Evolutionary conservation across 2,797 vertebrate species (phyloP), one percentile per base, ranked within the genome.

Genomic region (Manis crassicaudata): DNA sequence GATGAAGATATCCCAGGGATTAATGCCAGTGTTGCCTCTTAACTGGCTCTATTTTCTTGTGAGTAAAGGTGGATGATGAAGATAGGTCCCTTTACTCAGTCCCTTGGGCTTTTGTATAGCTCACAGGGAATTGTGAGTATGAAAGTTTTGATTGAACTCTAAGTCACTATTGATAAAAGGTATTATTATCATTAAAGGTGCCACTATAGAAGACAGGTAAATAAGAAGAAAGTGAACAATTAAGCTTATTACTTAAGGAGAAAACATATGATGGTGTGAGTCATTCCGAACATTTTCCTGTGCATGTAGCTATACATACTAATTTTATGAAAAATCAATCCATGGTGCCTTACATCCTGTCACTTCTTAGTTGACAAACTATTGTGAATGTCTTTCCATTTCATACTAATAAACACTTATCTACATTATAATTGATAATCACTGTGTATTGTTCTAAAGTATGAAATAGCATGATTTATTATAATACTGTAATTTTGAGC

Each of bases 391-490:
- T 43, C 54, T 94, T 88, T 81, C n/a, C 32, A 83, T 65, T 86
- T 92, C 23, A 52, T 80, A 6, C 21, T 84, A 81, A 75, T 92
- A 92, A 84, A 87, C 76, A 40, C 11, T 80, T 65, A 27, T 27
- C 14, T 97, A 37, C 16, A 25, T 65, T 94, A 86, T 87, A 76
- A 89, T 91, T 67, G n/a, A 62, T 77, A 90, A 80, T 54, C 14
- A 21, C n/a, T 54, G 12, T 13, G 37, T 81, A 76, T 18, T 54
- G 35, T 72, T 94, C 52, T 70, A 27, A 92, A 73, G 50, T 60
- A 43, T 67, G 60, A 90, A 83, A 17, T 79, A 21, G 5, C 0
- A 40, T 92, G 63, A 79, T 84, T 96, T 86, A 94, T 90, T 75
- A 43, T 68, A 87, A 73, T 43, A 87, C 16, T n/a, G 20, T 77